Base-by-base conservation (phyloP, 1,140 invertebrate species). In the Psilanteris sp. region DNA sequence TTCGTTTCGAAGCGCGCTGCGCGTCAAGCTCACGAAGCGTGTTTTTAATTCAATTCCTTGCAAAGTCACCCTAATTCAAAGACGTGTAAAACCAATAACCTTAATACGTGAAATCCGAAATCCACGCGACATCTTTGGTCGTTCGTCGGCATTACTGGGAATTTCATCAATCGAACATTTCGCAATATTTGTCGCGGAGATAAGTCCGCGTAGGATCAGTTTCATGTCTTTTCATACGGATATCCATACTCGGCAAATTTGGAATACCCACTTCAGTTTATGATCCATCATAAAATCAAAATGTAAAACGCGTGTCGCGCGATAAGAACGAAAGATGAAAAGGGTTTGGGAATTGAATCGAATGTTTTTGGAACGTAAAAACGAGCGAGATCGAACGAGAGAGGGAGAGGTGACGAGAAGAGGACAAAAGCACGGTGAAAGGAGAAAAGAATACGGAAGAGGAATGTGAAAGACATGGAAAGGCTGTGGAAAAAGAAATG, bases 231-330 rank as follows among this genome's bases (percentile, higher is more conserved):
- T 59, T 71, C 44, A 43, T 59, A 59, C 36, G 34, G 18, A 39
- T 43, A 43, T 43, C 66, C 44, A 59, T 37, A 43, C 54, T 59
- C 31, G 22, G 36, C 48, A 41, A 48, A 72, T 72, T 54, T 15
- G 46, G 48, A 72, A 54, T 72, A 62, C 31, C 48, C 55, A 54
- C 67, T 72, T 72, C 27, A 39, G 37, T 72, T 72, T 72, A 71
- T 61, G 55, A 44, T 46, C 46, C 31, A 36, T 72, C 67, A 48
- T 62, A 72, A 72, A 72, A 62, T 62, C 67, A 62, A 72, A 72
- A 55, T 55, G 67, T 55, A 72, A 72, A 55, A 48, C 55, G 67
- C 24, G 48, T 62, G 55, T 72, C 66, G 54, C 32, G 34, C 15
- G 36, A 72, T 62, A 72, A 72, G 31, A 62, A 54, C 6, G 39